A percentile compares a stretch with the other conserved stretches of the same genome.
phyloP scores from a whole-genome alignment of 2,888 invertebrate species.

The Auanema sp. region DNA sequence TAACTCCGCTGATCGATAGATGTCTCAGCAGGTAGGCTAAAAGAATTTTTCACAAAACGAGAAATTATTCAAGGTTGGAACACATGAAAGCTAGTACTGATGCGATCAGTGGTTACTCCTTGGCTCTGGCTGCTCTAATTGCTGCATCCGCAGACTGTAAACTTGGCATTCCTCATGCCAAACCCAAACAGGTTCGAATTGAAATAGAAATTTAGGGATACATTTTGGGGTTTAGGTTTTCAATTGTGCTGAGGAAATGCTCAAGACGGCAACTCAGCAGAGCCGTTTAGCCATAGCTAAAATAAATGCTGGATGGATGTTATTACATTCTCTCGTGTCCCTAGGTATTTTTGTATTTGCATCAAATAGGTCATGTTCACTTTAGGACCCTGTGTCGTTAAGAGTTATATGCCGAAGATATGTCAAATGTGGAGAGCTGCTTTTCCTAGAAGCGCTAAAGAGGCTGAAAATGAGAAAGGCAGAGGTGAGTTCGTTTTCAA shows the following conservation, averaged over 20 bases:
- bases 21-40: conserved; percentile 50
- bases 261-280: conserved; percentile 93
- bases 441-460: conserved; percentile 92
- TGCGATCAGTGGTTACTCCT: conserved; percentile 79
- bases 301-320: conserved; percentile 94
- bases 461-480: conserved; percentile 88
- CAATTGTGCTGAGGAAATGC: conserved; percentile 91
- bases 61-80: conserved; percentile 76
- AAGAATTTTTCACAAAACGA: not conserved
- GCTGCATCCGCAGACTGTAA: conserved; percentile 85
- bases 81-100: conserved; percentile 81
- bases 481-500: conserved; percentile 30
- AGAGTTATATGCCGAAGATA: conserved; percentile 82
- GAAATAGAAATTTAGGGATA: too few relatives aligned
- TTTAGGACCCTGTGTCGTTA: conserved; percentile 31
- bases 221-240: too few relatives aligned
- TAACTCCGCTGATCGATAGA: conserved; percentile 86
- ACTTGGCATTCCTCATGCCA: conserved; percentile 90
- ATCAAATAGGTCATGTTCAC: not conserved
- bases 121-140: conserved; percentile 87
- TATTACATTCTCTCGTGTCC: conserved; percentile 94
- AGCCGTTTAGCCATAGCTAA: conserved; percentile 89
- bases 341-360: too few relatives aligned
- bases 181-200: conserved; percentile 81
- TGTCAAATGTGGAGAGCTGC: conserved; percentile 93